These are phyloP conservation scores for Malthinus flaveolus DNA, from an alignment of 2,888 invertebrate genomes.

Conservation along the genomic window DNA sequence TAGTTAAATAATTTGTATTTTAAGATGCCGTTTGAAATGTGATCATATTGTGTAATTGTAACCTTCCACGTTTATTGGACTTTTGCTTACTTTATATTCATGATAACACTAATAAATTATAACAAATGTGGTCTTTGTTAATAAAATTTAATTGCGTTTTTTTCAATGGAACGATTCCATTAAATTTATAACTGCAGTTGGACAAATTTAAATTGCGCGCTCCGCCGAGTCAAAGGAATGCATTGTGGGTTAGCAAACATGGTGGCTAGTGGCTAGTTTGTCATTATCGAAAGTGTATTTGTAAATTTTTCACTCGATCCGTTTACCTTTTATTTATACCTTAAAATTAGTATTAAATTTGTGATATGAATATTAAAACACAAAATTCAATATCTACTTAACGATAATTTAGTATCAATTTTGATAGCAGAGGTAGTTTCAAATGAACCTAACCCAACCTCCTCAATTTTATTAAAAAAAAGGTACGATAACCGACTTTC, in stretches of 20 bases:
- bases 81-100: too few species aligned
- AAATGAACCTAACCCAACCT: constrained; percentile 55
- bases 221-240: constrained; percentile 48
- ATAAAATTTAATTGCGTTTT: too few species aligned
- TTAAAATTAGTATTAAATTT: constrained; percentile 44
- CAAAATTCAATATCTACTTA: constrained; percentile 40
- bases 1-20: too few species aligned
- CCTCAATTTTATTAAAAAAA: constrained; percentile 39
- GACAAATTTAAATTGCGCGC: constrained; percentile 25
- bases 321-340: constrained; percentile 38
- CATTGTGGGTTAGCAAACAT: constrained; percentile 51
- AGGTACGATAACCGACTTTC: constrained; percentile 21
- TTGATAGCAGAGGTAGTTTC: constrained; percentile 50
- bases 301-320: constrained; percentile 36
- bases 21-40: too few species aligned
- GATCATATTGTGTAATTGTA: too few species aligned
- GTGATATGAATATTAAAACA: constrained; percentile 49
- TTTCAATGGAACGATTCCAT: too few species aligned
- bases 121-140: too few species aligned
- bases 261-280: constrained; percentile 51
- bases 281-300: constrained; percentile 41
- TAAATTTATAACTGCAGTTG: too few species aligned
- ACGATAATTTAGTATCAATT: constrained; percentile 39
- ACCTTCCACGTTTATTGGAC: too few species aligned
- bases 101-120: too few species aligned